Conservation (phyloP, 2,888 invertebrate species). For the Zygaena filipendulae region DNA sequence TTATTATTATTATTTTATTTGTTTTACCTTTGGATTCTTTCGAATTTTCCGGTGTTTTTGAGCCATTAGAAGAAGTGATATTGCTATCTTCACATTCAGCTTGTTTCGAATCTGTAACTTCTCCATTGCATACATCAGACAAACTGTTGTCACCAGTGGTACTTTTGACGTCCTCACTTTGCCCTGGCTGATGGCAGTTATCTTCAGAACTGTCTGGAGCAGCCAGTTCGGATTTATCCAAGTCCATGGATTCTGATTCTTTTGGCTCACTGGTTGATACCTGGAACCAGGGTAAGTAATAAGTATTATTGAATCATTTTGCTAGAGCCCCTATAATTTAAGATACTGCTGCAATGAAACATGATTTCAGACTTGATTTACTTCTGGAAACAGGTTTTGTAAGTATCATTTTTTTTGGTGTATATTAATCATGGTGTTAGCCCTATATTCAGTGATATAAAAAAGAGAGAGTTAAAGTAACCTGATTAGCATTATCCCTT, state of each 20-base stretch:
- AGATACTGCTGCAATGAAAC: too few species aligned
- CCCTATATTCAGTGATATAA: too few species aligned
- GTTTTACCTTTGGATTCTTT: conserved; percentile 48
- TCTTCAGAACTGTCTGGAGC: conserved; percentile 59
- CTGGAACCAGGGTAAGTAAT: conserved; percentile 21
- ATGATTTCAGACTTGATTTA: too few species aligned
- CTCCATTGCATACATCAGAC: conserved; percentile 45
- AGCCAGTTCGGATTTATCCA: conserved; percentile 33
- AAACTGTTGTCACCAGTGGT: conserved; percentile 26
- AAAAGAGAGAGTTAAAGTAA: too few species aligned
- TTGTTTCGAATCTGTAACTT: conserved; percentile 54
- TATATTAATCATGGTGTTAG: too few species aligned
- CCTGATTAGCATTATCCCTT: too few species aligned
- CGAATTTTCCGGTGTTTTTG: conserved; percentile 37
- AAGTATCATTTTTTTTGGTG: too few species aligned
- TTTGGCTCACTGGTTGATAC: conserved; percentile 57
- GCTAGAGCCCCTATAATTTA: too few species aligned
- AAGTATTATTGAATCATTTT: neutral
- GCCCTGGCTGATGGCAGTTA: conserved; percentile 47
- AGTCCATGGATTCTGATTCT: conserved; percentile 28
- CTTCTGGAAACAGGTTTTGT: too few species aligned
- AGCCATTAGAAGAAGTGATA: conserved; percentile 64
- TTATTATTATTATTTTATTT: too few species aligned
- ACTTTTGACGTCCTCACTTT: conserved; percentile 38
- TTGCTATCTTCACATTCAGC: conserved; percentile 46